Percentiles rank a stretch among this genome's conserved stretches.
Conservation (phyloP, 2,113 vertebrate species). For the Xerus inauris region DNA sequence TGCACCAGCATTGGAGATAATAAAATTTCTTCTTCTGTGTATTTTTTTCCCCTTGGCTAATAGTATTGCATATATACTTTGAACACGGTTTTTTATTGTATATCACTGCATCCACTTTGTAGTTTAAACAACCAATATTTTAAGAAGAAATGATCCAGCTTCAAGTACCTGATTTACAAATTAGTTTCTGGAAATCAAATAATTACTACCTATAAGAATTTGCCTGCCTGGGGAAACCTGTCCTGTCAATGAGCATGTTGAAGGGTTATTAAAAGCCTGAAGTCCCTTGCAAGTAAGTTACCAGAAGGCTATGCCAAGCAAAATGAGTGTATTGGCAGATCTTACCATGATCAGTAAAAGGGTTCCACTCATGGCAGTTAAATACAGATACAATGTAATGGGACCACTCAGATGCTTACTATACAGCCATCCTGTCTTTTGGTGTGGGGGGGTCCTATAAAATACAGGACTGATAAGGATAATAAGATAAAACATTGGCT, state of each 20-base stretch:
- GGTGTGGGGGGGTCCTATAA: neutral
- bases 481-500: neutral
- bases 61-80: constrained; percentile 22
- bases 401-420: neutral
- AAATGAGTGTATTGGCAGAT: neutral
- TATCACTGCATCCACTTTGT: neutral
- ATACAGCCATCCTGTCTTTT: neutral
- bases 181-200: constrained; percentile 40
- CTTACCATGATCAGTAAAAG: neutral
- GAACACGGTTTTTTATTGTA: neutral
- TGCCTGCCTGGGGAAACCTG: neutral
- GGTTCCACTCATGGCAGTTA: neutral
- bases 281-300: neutral
- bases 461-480: neutral
- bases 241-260: neutral
- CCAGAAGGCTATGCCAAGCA: neutral
- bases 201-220: neutral
- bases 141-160: neutral
- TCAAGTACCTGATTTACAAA: neutral
- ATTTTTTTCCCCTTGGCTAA: constrained; percentile 62
- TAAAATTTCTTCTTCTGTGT: constrained; percentile 79
- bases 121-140: neutral
- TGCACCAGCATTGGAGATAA: constrained; percentile 78
- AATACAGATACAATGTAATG: neutral
- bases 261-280: neutral